Base-by-base conservation (phyloP, 2,888 invertebrate genomes). In the Rhagonycha lutea region DNA sequence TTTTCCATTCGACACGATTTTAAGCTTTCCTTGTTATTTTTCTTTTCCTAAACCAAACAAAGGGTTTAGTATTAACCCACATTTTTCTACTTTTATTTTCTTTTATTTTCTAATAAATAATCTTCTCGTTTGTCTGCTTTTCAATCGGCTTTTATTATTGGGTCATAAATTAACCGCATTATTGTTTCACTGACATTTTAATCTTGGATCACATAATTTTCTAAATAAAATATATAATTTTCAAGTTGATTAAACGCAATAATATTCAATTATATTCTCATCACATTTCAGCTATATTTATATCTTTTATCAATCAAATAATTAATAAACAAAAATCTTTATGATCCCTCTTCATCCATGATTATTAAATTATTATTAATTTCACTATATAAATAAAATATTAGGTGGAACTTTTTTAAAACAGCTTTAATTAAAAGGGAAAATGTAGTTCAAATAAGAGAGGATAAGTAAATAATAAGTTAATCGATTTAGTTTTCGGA, bases 201-300 rank as follows among this genome's bases (percentile, higher is more conserved):
- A 72, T 68, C 78, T 81, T 79, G 79, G 79, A 79, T 77, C 79
- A 71, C 77, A 80, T 79, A 47, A n/a, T 47, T 47, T 47, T 7
- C 47, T n/a, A n/a, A 47, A 47, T 47, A n/a, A 47, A 47, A 47
- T 47, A n/a, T 18, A 18, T 18, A 18, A 18, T 18, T 18, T 18
- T 18, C 18, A 18, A 18, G 18, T 18, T 18, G 18, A 18, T 18
- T 18, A 18, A 18, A 18, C 18, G 18, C 18, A 18, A 18, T 18
- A 18, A 18, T 18, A 18, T 18, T 18, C 18, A 18, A 18, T 18
- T 18, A 18, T 18, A 18, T 18, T 18, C 18, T 18, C 18, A 18
- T 18, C 2, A 18, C 1, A 18, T 18, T 18, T 18, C 18, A 18
- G 1, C 18, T 18, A 18, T 18, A 18, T 18, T 18, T 18, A 18